phyloP scores from a whole-genome alignment of 1,140 invertebrate genomes.

The Leptinotarsa undecemlineata region DNA sequence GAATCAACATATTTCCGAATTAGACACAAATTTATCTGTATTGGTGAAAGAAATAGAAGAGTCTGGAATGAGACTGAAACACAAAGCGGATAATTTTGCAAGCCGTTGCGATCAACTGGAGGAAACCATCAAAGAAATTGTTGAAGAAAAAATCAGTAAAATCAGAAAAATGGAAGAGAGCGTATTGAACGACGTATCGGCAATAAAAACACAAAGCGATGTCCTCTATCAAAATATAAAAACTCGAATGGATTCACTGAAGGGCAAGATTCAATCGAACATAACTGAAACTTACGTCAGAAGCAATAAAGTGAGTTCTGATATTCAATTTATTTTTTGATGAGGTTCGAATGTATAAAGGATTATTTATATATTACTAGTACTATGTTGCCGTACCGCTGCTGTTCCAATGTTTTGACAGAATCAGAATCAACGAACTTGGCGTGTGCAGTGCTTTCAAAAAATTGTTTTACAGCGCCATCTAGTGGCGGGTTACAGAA shows the following conservation, averaged over 20 bases:
- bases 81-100: constrained; percentile 60
- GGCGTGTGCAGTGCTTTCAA: too few relatives aligned
- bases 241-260: constrained; percentile 53
- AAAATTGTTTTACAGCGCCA: too few relatives aligned
- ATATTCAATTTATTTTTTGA: background rate
- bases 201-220: constrained; percentile 54
- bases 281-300: constrained; percentile 21
- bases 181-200: constrained; percentile 50
- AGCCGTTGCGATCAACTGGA: constrained; percentile 57
- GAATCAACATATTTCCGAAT: constrained; percentile 61
- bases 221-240: constrained; percentile 52
- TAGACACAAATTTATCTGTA: constrained; percentile 60
- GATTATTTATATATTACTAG: too few relatives aligned
- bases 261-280: constrained; percentile 48
- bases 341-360: too few relatives aligned
- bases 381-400: too few relatives aligned
- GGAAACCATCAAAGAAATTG: constrained; percentile 57
- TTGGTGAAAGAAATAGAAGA: constrained; percentile 59
- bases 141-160: constrained; percentile 58
- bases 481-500: too few relatives aligned
- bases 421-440: too few relatives aligned
- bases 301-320: constrained; percentile 20
- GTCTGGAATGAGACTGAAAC: constrained; percentile 57
- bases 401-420: too few relatives aligned
- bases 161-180: constrained; percentile 50